phyloP scores from a whole-genome alignment of 2,113 vertebrate genomes.

The Syrrhaptes paradoxus region DNA sequence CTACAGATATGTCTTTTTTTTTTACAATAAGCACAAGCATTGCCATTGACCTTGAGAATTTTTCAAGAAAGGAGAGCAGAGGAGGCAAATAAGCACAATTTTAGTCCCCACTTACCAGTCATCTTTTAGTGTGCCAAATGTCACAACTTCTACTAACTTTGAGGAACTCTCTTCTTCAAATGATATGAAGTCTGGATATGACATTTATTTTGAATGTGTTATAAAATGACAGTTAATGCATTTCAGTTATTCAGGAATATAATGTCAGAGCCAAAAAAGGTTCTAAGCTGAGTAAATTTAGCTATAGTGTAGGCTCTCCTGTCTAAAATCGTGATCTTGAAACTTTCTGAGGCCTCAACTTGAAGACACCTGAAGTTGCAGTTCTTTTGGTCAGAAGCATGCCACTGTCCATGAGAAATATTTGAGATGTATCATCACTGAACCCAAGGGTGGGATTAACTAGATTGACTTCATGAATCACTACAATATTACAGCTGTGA shows the following conservation, averaged over 20 bases:
- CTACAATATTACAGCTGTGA: not conserved
- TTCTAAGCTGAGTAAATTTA: not conserved
- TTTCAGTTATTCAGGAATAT: not conserved
- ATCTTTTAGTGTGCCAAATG: not conserved
- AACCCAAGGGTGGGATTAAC: not conserved
- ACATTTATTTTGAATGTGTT: not conserved
- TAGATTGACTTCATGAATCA: too few relatives aligned
- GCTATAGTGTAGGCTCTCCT: not conserved
- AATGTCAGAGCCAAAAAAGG: not conserved
- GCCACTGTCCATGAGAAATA: not conserved
- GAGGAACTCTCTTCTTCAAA: not conserved
- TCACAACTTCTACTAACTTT: not conserved
- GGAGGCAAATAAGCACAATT: not conserved
- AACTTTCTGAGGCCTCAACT: not conserved
- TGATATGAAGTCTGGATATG: not conserved
- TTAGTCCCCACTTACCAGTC: not conserved
- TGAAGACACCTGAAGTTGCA: not conserved
- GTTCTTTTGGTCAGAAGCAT: not conserved
- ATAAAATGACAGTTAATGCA: not conserved
- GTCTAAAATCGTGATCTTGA: not conserved
- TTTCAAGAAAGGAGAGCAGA: not conserved
- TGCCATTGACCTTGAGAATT: not conserved
- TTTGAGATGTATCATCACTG: not conserved
- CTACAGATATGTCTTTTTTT: not conserved
- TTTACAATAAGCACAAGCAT: not conserved